Conservation (phyloP, 2,797 vertebrate species). For the Buceros bicornis region DNA sequence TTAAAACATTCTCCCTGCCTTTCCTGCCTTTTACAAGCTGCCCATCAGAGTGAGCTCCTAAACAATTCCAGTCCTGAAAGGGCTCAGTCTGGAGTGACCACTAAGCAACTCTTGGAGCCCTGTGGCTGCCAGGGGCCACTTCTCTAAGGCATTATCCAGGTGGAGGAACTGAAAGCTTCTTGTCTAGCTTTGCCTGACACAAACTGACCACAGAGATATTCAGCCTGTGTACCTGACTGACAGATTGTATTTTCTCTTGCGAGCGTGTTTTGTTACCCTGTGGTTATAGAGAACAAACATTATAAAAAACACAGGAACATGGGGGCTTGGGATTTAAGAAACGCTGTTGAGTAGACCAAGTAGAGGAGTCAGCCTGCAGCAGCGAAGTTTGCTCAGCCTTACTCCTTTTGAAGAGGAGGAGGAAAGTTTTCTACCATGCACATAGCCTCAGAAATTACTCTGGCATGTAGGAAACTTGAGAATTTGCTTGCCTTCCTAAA, state of each 20-base stretch:
- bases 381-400: not conserved
- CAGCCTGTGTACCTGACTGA: rapidly evolving
- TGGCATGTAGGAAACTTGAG: not conserved
- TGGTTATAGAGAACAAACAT: not conserved
- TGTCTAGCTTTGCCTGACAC: not conserved
- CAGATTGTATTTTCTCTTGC: not conserved
- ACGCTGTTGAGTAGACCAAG: not conserved
- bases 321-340: not conserved
- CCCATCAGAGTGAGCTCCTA: not conserved
- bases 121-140: not conserved
- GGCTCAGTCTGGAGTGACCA: not conserved
- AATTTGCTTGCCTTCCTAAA: not conserved
- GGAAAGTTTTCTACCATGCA: not conserved
- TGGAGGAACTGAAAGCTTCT: not conserved
- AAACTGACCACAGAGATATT: not conserved
- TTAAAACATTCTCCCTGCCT: not conserved
- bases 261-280: not conserved
- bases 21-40: not conserved
- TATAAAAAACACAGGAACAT: not conserved
- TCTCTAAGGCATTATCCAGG: not conserved
- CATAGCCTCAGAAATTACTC: not conserved
- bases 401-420: not conserved
- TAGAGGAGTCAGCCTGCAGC: not conserved
- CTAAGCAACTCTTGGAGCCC: not conserved
- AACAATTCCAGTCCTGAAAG: not conserved